Evolutionary conservation across 2,113 vertebrate genomes (phyloP).

Genomic region (Peromyscus californicus): DNA sequence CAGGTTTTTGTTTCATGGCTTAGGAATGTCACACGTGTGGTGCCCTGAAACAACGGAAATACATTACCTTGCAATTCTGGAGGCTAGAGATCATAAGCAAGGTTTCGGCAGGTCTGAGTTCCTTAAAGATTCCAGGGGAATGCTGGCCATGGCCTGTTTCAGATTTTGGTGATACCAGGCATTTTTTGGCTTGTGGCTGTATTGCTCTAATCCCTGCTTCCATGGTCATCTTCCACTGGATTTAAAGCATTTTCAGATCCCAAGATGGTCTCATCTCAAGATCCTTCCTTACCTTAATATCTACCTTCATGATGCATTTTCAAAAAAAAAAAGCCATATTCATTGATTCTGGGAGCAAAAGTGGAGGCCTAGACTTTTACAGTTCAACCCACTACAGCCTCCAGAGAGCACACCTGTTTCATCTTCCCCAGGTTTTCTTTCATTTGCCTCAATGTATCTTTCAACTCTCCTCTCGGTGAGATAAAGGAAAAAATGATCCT

Average conservation of each 20-base stretch:
- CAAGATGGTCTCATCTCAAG: not conserved
- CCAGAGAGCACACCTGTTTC: not conserved
- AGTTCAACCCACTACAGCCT: not conserved
- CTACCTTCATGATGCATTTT: not conserved
- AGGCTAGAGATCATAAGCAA: constrained; percentile 6
- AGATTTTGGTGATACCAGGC: not conserved
- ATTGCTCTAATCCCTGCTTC: not conserved
- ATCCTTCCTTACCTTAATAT: not conserved
- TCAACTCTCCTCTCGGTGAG: not conserved
- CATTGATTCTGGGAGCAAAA: not conserved
- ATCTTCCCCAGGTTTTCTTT: not conserved
- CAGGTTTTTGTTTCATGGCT: not conserved
- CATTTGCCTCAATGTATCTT: not conserved
- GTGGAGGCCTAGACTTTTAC: not conserved
- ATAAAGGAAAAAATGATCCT: not conserved
- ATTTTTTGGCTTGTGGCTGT: not conserved
- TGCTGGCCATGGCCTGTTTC: not conserved
- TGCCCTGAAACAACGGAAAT: not conserved
- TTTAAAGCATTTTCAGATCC: not conserved
- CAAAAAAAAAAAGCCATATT: constrained; percentile 11
- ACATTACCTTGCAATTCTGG: not conserved
- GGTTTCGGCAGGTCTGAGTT: not conserved
- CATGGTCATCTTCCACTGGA: not conserved
- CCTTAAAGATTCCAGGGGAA: not conserved
- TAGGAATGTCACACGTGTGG: not conserved